Percentiles rank a stretch among this genome's conserved stretches.
Conservation (phyloP, 2,888 invertebrate genomes). For the Eupithecia pulchellata region DNA sequence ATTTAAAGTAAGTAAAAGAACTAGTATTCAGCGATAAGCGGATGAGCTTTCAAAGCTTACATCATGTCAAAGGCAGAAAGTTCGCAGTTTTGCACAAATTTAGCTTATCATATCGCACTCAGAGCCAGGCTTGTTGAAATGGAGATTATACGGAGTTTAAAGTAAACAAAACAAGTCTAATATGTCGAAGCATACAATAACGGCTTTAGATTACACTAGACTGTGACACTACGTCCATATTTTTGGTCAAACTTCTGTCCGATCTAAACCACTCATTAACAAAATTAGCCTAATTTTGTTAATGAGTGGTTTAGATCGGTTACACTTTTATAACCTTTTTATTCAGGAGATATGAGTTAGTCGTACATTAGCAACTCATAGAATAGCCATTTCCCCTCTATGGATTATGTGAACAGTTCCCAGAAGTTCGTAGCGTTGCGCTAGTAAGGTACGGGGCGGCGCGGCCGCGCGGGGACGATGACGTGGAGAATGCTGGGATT, state of each 20-base stretch:
- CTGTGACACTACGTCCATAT: neutral
- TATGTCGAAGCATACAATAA: neutral
- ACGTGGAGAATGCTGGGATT: no score
- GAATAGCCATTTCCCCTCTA: neutral
- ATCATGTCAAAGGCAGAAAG: neutral
- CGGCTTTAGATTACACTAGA: neutral
- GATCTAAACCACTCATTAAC: no score
- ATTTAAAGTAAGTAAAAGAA: neutral
- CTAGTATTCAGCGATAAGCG: neutral
- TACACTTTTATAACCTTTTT: neutral
- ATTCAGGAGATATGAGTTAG: neutral
- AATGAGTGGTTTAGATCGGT: neutral
- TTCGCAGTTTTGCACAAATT: neutral
- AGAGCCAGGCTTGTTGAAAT: neutral
- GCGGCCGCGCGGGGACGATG: no score
- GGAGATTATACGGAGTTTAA: neutral
- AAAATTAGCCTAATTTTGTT: neutral
- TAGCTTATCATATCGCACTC: neutral
- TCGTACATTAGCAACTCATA: no score
- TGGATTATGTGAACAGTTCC: neutral
- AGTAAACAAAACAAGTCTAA: neutral
- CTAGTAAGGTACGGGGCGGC: neutral
- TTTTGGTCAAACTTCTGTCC: neutral
- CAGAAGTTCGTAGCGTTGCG: neutral
- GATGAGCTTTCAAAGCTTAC: neutral